Evolutionary conservation across 2,113 vertebrate species (phyloP).

Genomic region (Microcebus jonahi): DNA sequence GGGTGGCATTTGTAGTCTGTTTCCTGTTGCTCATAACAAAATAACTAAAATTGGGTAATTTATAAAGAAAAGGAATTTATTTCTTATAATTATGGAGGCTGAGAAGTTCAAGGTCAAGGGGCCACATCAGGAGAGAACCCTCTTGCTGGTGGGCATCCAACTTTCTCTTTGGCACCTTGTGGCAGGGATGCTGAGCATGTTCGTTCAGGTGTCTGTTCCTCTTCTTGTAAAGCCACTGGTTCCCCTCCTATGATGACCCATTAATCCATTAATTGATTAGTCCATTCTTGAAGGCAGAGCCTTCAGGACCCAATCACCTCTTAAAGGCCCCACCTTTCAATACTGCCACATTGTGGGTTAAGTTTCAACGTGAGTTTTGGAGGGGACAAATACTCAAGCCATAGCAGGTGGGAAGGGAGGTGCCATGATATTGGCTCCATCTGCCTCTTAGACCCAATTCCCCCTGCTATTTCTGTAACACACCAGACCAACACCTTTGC

Average conservation of each 20-base stretch:
- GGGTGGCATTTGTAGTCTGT: neutral
- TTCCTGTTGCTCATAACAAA: neutral
- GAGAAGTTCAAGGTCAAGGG: neutral
- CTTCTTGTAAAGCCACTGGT: neutral
- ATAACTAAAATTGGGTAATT: neutral
- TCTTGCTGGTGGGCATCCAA: neutral
- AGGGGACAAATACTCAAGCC: neutral
- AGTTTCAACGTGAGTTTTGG: neutral
- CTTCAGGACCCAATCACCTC: neutral
- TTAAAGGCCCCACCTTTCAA: neutral
- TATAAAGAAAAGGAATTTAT: neutral
- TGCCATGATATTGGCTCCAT: no score
- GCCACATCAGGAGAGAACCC: neutral
- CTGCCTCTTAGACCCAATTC: neutral
- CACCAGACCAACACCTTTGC: neutral
- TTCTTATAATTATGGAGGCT: neutral
- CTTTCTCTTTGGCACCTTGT: neutral
- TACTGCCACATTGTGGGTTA: neutral
- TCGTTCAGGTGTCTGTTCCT: neutral
- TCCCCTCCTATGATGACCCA: neutral
- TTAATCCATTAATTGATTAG: neutral
- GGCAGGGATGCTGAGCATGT: neutral
- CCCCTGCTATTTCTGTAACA: neutral
- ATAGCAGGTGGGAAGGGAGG: neutral
- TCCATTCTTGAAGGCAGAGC: neutral